Percentiles rank a stretch among this genome's conserved stretches.
Conservation (phyloP, 2,113 vertebrate species). For the Rhinoderma darwinii region DNA sequence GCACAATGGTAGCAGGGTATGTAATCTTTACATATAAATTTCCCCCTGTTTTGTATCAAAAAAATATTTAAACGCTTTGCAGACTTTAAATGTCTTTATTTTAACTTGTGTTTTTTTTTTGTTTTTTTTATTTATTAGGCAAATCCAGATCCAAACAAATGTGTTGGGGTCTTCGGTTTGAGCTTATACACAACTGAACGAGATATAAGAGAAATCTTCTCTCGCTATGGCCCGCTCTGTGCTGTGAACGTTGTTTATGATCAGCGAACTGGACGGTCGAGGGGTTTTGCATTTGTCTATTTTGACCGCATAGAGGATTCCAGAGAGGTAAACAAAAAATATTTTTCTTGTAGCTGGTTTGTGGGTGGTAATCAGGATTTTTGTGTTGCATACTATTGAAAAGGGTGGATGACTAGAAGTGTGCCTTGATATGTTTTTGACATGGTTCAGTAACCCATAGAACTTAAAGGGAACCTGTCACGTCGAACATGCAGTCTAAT, state of each 20-base stretch:
- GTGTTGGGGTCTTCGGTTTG: slow-evolving; percentile 92
- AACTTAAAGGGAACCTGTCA: too few relatives aligned
- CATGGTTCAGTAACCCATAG: too few relatives aligned
- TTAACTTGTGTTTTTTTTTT: not conserved
- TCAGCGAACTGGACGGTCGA: slow-evolving; percentile 89
- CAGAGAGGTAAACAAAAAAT: slow-evolving; percentile 83
- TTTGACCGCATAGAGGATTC: slow-evolving; percentile 92
- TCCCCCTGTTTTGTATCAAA: not conserved
- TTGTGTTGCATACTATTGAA: too few relatives aligned
- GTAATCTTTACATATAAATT: slow-evolving; percentile 62
- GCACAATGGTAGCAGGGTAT: slow-evolving; percentile 88
- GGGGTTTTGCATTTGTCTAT: slow-evolving; percentile 94
- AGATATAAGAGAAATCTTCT: slow-evolving; percentile 92
- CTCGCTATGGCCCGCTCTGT: slow-evolving; percentile 87
- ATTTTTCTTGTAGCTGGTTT: too few relatives aligned
- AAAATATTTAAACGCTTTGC: not conserved
- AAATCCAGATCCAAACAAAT: slow-evolving; percentile 92
- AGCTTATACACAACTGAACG: slow-evolving; percentile 94
- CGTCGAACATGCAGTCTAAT: too few relatives aligned
- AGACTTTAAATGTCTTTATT: not conserved
- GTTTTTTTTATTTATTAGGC: slow-evolving; percentile 75
- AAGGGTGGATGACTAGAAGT: too few relatives aligned
- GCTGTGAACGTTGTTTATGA: slow-evolving; percentile 94
- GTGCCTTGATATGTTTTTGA: too few relatives aligned
- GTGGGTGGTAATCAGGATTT: too few relatives aligned